Evolutionary conservation across 2,888 invertebrate genomes (phyloP), one percentile per base, ranked within the genome.

Genomic region (Tanaodytes sp.): DNA sequence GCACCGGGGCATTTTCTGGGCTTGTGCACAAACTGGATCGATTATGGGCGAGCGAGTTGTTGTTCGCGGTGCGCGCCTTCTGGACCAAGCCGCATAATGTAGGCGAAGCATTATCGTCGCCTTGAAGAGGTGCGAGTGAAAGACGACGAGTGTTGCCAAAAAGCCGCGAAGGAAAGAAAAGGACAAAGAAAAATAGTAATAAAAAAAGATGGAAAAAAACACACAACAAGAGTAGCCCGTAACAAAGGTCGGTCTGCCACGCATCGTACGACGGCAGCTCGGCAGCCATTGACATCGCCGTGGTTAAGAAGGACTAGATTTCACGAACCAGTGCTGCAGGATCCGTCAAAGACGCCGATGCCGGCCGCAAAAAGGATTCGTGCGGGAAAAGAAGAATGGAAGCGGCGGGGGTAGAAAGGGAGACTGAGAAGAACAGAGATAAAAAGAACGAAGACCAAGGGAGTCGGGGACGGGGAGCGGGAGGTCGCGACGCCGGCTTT

Each of bases 261-360:
- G 61, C 64, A 57, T 59, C 58, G 57, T 73, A 72, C 67, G 40
- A 74, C 77, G 73, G 73, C 9, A n/a, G n/a, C n/a, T n/a, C n/a
- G n/a, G n/a, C 79, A 81, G 79, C 81, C 83, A 83, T 83, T 83
- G 82, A 82, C 83, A 81, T 82, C 77, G 76, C 75, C 73, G 75
- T 77, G 77, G 76, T 74, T 75, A 80, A 81, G 80, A 79, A 82
- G 84, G 83, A 83, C 82, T 83, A 83, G 82, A 83, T 83, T 84
- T 84, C 83, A 84, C 82, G 83, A 82, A 80, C 82, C 82, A 83
- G 81, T 80, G 82, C 77, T 80, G 79, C 80, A 80, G 79, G 80
- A 82, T 80, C 80, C 80, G 79, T 84, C 82, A 83, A 83, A 83
- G 83, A 80, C 74, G 81, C 82, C 83, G 83, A 80, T 80, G 71